phyloP scores from a whole-genome alignment of 2,113 vertebrate genomes.

The Brevimyrus niger region DNA sequence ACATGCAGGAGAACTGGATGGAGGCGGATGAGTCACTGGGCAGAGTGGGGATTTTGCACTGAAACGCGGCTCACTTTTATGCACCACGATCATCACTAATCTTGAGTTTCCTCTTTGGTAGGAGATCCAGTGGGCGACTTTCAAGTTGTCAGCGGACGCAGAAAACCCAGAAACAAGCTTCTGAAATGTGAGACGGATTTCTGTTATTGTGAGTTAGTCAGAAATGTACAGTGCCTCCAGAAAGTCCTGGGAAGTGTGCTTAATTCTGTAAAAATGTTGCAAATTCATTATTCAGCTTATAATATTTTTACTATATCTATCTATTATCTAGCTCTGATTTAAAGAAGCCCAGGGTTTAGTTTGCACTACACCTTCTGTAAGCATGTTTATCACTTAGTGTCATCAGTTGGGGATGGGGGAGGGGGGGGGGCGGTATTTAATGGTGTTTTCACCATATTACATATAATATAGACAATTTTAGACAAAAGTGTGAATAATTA shows the following conservation, averaged over 20 bases:
- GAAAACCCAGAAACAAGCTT: conserved; percentile 17
- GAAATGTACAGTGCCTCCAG: not conserved
- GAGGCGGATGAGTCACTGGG: not conserved
- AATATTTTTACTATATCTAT: no score
- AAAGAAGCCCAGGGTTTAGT: no score
- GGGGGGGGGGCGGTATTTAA: not conserved
- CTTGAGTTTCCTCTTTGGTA: not conserved
- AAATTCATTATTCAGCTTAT: no score
- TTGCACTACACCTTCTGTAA: not conserved
- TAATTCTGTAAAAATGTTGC: not conserved
- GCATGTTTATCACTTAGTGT: not conserved
- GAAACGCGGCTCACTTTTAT: not conserved
- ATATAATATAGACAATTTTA: not conserved
- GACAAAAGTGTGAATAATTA: not conserved
- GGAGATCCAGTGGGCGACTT: conserved; percentile 14
- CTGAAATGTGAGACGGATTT: conserved; percentile 20
- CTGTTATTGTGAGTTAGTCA: not conserved
- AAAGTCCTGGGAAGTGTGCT: not conserved
- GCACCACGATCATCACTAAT: not conserved
- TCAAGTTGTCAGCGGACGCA: conserved; percentile 3
- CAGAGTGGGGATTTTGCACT: not conserved
- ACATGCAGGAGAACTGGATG: not conserved
- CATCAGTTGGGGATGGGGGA: not conserved
- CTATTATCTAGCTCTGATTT: no score
- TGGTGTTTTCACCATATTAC: not conserved